Evolutionary conservation across 2,888 invertebrate genomes (phyloP).

Genomic region (Zygogramma bicolorata): DNA sequence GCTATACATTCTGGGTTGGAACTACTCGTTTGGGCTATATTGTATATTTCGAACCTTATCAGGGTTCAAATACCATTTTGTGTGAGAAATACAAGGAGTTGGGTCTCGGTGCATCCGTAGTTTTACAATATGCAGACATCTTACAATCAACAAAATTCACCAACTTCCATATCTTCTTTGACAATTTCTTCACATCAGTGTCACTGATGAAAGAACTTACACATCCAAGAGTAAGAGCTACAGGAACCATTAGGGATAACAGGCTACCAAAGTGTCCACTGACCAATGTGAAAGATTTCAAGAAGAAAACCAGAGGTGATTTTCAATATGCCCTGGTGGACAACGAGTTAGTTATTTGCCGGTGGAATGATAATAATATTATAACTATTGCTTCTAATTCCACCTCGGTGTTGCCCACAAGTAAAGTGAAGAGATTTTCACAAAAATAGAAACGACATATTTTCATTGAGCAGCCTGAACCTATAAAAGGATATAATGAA

Average conservation of each 20-base stretch:
- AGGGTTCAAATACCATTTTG: too few species aligned
- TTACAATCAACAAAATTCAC: too few species aligned
- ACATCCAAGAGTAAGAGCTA: slow-evolving; percentile 10
- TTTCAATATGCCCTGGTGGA: too few species aligned
- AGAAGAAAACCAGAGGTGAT: neutral
- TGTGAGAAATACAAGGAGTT: too few species aligned
- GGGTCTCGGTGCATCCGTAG: too few species aligned
- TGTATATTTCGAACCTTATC: slow-evolving; percentile 35
- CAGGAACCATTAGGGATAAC: slow-evolving; percentile 21
- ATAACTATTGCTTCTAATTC: neutral
- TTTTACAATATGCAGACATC: too few species aligned
- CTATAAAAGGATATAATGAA: neutral
- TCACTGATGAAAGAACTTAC: too few species aligned
- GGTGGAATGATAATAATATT: neutral
- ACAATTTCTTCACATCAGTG: too few species aligned
- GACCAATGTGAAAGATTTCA: neutral
- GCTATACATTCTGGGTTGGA: slow-evolving; percentile 30
- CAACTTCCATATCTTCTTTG: too few species aligned
- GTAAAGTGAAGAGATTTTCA: neutral
- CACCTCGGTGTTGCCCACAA: neutral
- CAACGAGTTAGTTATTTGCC: neutral
- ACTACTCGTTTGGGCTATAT: slow-evolving; percentile 42
- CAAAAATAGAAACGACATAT: neutral
- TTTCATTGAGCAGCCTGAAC: too few species aligned
- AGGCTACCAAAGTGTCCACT: slow-evolving; percentile 6